A percentile compares a stretch with the other conserved stretches of the same genome.
These are phyloP conservation scores for Neria commutata DNA, from an alignment of 2,888 invertebrate species.

Conservation along the genomic window DNA sequence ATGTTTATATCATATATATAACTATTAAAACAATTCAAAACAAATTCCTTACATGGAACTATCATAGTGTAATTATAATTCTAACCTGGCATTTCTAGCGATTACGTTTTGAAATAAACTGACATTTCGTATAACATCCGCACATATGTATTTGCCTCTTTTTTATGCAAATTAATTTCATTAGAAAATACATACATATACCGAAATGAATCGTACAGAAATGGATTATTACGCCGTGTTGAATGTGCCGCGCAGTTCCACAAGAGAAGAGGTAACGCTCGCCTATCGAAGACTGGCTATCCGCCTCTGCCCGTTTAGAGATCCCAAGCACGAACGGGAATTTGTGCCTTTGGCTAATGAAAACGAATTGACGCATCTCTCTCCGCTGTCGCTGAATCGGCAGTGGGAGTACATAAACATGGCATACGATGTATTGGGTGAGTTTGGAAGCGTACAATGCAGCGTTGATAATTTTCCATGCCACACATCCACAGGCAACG, in stretches of 20 bases:
- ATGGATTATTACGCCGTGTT: conserved; percentile 81
- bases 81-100: too few relatives aligned
- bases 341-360: conserved; percentile 61
- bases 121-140: too few relatives aligned
- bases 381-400: conserved; percentile 39
- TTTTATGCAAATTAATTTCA: not conserved
- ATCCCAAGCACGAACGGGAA: conserved; percentile 63
- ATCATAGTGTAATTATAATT: too few relatives aligned
- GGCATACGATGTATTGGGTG: conserved; percentile 77
- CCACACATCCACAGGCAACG: conserved; percentile 35
- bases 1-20: too few relatives aligned
- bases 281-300: conserved; percentile 68
- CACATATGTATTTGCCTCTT: too few relatives aligned
- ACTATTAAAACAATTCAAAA: not conserved
- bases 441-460: not conserved
- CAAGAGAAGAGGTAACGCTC: conserved; percentile 73
- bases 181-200: not conserved
- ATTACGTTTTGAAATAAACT: too few relatives aligned
- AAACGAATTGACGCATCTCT: conserved; percentile 45
- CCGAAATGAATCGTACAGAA: conserved; percentile 49
- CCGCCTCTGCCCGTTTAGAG: conserved; percentile 63
- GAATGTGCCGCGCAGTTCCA: conserved; percentile 70
- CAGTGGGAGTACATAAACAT: conserved; percentile 67
- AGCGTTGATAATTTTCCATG: not conserved
- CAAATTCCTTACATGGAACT: too few relatives aligned